Base-by-base conservation (phyloP, 2,797 vertebrate genomes). In the Otus scops region DNA sequence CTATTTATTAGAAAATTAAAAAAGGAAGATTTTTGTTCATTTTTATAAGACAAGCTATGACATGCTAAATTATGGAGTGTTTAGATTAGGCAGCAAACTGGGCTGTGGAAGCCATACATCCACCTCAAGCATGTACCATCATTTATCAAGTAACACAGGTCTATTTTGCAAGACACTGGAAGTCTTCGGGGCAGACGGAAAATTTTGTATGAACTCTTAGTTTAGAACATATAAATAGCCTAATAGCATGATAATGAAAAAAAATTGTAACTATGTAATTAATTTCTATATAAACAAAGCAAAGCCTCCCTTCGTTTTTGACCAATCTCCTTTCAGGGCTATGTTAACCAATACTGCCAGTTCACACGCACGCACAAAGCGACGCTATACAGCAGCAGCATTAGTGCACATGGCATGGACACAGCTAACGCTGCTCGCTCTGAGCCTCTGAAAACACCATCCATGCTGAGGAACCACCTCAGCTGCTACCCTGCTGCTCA, bases 341-440 rank as follows among this genome's bases (percentile, higher is more conserved):
- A 6, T 1, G 6, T 26, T 53, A 28, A 13, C 0, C 0, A 23
- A 11, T 1, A 6, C 14, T 22, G 21, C 14, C 39, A 11, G 3
- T 3, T 23, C 14, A 27, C 36, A 10, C 0, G 0, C 8, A 4
- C 0, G 0, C 20, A 48, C 1, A 4, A 30, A 11, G 43, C 0
- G 2, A 39, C 7, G 5, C 5, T 6, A 10, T 0, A 1, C 2
- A 10, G 15, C 2, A 0, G 13, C 20, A 76, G 38, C 38, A 34
- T 45, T 5, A 34, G 19, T 1, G 5, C 1, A 1, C 0, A 0
- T 3, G 21, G 39, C 47, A 19, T 0, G 0, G 41, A 19, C 2
- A 4, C 3, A 4, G 30, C 4, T 2, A 13, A 41, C 0, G 1
- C 1, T 13, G 34, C 45, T 10, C 7, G 0, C 26, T 2, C 32